phyloP scores from a whole-genome alignment of 2,797 vertebrate genomes.

The Pangasius krempfi region DNA sequence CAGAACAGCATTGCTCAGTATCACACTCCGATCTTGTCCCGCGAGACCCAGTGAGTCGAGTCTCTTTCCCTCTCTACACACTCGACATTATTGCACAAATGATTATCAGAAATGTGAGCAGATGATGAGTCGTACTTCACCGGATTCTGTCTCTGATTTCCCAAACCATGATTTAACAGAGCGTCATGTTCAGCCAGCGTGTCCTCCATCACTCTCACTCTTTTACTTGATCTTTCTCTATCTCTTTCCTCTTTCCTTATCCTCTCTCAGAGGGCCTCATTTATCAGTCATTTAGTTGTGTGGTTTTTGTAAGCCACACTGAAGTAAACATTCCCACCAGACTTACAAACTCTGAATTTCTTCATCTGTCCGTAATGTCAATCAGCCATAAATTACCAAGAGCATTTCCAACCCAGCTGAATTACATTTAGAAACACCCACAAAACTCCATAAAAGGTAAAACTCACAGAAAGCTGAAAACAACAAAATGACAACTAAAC shows the following conservation, averaged over 20 bases:
- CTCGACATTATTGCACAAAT: not conserved
- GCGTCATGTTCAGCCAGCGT: constrained; percentile 48
- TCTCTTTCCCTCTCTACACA: not conserved
- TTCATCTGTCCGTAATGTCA: not conserved
- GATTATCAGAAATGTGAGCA: constrained; percentile 14
- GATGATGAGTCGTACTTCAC: constrained; percentile 32
- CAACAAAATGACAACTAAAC: not conserved
- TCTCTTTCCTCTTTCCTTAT: constrained; percentile 24
- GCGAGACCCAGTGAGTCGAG: not conserved
- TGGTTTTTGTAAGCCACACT: not conserved
- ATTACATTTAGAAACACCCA: not conserved
- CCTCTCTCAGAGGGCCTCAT: constrained; percentile 10
- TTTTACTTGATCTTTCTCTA: constrained; percentile 56
- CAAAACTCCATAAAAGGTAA: not conserved
- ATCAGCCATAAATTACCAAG: not conserved
- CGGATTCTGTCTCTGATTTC: constrained; percentile 32
- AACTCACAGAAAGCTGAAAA: not conserved
- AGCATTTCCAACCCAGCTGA: not conserved
- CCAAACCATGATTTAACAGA: constrained; percentile 48
- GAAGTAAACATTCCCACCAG: not conserved
- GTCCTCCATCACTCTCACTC: constrained; percentile 28
- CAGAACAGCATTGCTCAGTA: constrained; percentile 6
- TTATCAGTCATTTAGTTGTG: constrained; percentile 15
- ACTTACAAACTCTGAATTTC: not conserved
- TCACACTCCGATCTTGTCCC: constrained; percentile 15